A percentile compares a stretch with the other conserved stretches of the same genome.
Evolutionary conservation across 2,888 invertebrate species (phyloP).

Genomic region (Linyphia triangularis): DNA sequence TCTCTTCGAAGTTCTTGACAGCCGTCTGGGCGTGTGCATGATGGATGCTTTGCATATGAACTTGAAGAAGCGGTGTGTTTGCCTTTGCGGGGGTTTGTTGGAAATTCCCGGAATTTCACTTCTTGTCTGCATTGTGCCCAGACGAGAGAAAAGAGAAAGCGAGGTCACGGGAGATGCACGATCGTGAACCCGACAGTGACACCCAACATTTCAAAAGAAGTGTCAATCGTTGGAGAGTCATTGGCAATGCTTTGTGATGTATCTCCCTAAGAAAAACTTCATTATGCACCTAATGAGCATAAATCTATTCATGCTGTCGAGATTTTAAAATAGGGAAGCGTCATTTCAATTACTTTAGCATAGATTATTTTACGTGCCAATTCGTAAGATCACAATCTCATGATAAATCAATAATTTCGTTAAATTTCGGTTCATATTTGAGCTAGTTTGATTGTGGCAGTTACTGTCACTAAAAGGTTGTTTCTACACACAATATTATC

Average conservation of each 20-base stretch:
- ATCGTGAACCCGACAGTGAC: background rate
- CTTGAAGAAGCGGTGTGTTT: slow-evolving; percentile 1
- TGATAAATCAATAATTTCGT: too few species aligned
- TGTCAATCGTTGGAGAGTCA: background rate
- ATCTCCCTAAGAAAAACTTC: too few species aligned
- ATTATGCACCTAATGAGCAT: too few species aligned
- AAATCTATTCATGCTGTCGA: too few species aligned
- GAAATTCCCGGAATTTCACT: slow-evolving; percentile 26
- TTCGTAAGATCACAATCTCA: too few species aligned
- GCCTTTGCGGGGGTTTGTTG: background rate
- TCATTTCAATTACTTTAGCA: too few species aligned
- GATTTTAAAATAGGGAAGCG: too few species aligned
- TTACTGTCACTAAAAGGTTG: too few species aligned
- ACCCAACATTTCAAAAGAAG: background rate
- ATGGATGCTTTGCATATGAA: slow-evolving; percentile 41
- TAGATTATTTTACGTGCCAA: too few species aligned
- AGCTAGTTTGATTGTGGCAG: too few species aligned
- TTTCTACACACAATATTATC: too few species aligned
- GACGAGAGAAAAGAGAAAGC: background rate
- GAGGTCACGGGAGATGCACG: slow-evolving; percentile 12
- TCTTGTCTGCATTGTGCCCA: background rate
- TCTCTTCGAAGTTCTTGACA: slow-evolving; percentile 2
- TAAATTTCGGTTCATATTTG: too few species aligned
- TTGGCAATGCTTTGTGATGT: background rate
- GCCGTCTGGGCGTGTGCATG: background rate